A percentile compares a stretch with the other conserved stretches of the same genome.
These are phyloP conservation scores for Orthonyx spaldingii DNA, from an alignment of 2,113 vertebrate species.

Conservation along the genomic window DNA sequence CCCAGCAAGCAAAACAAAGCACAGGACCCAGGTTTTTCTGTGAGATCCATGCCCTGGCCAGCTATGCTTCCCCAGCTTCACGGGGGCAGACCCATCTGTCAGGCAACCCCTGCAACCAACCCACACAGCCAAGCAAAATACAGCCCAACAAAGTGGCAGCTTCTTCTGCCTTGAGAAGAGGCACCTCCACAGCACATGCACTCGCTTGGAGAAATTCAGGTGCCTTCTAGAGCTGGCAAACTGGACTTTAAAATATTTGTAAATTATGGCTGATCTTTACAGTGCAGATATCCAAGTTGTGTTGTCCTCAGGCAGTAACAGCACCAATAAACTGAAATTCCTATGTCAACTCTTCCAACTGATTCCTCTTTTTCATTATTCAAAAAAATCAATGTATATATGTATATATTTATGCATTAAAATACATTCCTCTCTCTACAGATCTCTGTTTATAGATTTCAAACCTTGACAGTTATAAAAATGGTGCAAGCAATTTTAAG, in stretches of 20 bases:
- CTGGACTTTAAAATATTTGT: neutral
- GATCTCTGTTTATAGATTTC: neutral
- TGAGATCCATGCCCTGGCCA: neutral
- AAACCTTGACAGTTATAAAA: neutral
- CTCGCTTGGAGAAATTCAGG: neutral
- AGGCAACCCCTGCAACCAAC: neutral
- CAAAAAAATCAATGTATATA: neutral
- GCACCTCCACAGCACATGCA: neutral
- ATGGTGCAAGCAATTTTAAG: neutral
- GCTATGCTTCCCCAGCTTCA: neutral
- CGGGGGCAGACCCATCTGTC: accelerated
- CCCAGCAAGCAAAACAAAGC: neutral
- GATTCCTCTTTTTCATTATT: neutral
- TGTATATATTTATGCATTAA: neutral
- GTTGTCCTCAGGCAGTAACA: neutral
- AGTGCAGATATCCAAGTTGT: neutral
- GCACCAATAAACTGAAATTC: neutral
- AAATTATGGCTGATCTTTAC: neutral
- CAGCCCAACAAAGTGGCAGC: accelerated
- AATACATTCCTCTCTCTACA: neutral
- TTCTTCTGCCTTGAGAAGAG: neutral
- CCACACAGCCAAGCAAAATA: neutral
- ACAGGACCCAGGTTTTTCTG: neutral
- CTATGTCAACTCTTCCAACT: neutral
- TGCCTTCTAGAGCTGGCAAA: neutral